Evolutionary conservation across 2,113 vertebrate species (phyloP), one percentile per base, ranked within the genome.

Genomic region (Macquaria australasica): DNA sequence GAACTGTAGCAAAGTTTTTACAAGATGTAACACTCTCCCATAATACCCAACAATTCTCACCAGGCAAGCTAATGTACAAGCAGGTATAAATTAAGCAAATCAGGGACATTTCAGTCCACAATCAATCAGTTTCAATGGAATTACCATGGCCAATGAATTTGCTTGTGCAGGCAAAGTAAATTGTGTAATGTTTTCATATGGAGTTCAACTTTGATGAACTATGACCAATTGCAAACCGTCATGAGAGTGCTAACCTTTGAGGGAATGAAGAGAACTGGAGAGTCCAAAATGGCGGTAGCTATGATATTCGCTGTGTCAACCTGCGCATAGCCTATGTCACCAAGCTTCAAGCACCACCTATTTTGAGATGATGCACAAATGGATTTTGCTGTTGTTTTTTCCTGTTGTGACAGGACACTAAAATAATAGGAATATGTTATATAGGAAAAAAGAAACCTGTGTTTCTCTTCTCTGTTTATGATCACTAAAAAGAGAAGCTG

Each of bases 1-100:
- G 81, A 81, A 82, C 48, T 48, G 48, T 34, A 55, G 74, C 58
- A 48, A 75, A 55, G 59, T 67, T 86, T 71, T 60, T 58, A 8
- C 20, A 41, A 56, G n/a, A 60, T 53, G 10, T 53, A 56, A 66
- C 58, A 8, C 3, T 48, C 51, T 70, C 23, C 48, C 34, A 8
- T 68, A 21, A 56, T 59, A 14, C 16, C 0, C 20, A 41, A 56
- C 0, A 11, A 31, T 58, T 39, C 5, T 48, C 63, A 3, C 2
- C 0, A 8, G 23, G 31, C 5, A 71, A 41, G 41, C 0, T 23
- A 45, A 76, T 37, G 48, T 50, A 25, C 23, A 23, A n/a, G n/a
- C 9, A 41, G 60, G 37, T 66, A 41, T 67, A 43, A 66, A 66
- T 7, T 23, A 4, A 63, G 34, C 62, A 21, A 21, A 39, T 21